These are phyloP conservation scores for Saguinus imperator DNA, from an alignment of 2,113 vertebrate genomes.

Conservation along the genomic window DNA sequence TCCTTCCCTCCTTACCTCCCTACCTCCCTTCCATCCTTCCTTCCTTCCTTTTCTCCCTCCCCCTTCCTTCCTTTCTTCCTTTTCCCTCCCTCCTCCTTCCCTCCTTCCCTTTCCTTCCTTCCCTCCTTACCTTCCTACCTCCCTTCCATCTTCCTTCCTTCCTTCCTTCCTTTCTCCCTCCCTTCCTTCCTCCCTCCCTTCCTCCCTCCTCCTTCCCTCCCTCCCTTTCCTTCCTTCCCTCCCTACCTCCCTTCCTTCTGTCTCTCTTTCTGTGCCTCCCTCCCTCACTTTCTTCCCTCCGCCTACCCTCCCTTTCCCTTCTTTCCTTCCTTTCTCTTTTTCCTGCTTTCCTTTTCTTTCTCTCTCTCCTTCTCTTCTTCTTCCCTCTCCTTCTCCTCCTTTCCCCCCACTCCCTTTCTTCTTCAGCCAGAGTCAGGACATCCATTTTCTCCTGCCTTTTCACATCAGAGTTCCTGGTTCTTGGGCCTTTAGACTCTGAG, in stretches of 20 bases:
- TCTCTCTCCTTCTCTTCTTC: not conserved
- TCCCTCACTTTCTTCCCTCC: not conserved
- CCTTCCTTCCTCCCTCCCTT: no score
- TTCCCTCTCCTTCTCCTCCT: no score
- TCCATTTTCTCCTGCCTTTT: not conserved
- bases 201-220: no score
- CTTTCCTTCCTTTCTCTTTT: not conserved
- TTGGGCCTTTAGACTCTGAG: not conserved
- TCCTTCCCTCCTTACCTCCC: no score
- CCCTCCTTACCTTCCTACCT: fast-evolving
- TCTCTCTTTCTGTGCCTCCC: not conserved
- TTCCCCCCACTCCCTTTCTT: not conserved
- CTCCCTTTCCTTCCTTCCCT: no score
- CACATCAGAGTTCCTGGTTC: not conserved
- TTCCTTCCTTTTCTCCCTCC: no score
- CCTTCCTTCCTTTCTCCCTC: not conserved
- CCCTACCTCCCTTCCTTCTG: not conserved
- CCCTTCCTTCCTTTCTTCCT: no score
- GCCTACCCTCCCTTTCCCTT: no score
- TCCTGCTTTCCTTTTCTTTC: no score
- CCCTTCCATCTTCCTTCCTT: not conserved
- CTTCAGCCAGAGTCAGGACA: not conserved
- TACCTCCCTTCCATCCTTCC: no score
- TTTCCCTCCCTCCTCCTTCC: no score
- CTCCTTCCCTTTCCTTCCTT: not conserved